phyloP scores from a whole-genome alignment of 1,140 invertebrate species.

The Drosophila truncata region DNA sequence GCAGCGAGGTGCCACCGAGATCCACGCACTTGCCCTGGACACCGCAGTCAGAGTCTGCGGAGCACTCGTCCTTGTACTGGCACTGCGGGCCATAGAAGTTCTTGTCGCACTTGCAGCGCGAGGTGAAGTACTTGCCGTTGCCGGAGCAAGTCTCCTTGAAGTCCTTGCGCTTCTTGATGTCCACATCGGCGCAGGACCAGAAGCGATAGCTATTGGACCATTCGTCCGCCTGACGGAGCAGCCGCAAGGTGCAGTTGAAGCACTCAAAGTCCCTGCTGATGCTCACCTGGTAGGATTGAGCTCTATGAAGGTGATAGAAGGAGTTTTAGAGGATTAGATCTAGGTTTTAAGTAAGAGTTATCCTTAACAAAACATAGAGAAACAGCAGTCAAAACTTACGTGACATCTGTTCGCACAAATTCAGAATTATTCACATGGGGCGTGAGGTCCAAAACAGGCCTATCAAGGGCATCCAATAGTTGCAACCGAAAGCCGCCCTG shows the following conservation, averaged over 20 bases:
- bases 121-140: conserved; percentile 91
- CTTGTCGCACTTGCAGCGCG: conserved; percentile 93
- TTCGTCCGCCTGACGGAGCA: conserved; percentile 95
- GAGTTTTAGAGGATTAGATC: background rate
- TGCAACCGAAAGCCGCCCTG: conserved; percentile 95
- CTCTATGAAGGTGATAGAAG: conserved; percentile 87
- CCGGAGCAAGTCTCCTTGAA: conserved; percentile 94
- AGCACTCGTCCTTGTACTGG: conserved; percentile 94
- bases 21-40: conserved; percentile 93
- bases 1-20: conserved; percentile 91
- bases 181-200: conserved; percentile 98
- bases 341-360: background rate
- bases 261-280: conserved; percentile 94
- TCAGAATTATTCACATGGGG: conserved; percentile 92
- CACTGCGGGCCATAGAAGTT: conserved; percentile 93
- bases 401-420: conserved; percentile 92
- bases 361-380: background rate
- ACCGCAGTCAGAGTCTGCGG: conserved; percentile 93
- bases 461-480: conserved; percentile 92
- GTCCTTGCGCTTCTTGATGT: conserved; percentile 90
- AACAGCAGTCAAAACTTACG: conserved; percentile 84
- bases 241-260: conserved; percentile 94
- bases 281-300: conserved; percentile 91
- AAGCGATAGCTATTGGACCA: conserved; percentile 94
- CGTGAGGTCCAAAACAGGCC: conserved; percentile 93